Percentiles rank a stretch among this genome's conserved stretches.
Evolutionary conservation across 2,113 vertebrate species (phyloP).

Genomic region (Marcusenius ussheri): DNA sequence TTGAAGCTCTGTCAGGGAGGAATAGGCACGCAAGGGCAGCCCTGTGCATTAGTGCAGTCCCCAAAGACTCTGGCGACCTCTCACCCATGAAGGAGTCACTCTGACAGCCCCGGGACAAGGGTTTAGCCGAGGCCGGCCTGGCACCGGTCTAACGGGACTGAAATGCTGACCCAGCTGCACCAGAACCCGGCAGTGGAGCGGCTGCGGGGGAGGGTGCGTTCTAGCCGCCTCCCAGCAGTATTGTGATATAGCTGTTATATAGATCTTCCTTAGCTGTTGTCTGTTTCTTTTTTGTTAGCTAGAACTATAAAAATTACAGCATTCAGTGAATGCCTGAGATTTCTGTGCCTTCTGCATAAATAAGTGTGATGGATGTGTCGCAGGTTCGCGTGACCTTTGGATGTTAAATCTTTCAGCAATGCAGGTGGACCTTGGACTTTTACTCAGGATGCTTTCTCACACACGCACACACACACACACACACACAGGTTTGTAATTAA

Average conservation of each 20-base stretch:
- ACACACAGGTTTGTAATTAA: neutral
- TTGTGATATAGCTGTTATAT: constrained; percentile 1
- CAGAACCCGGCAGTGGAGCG: neutral
- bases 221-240: neutral
- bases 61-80: neutral
- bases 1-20: neutral
- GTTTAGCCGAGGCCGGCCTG: neutral
- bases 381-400: neutral
- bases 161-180: neutral
- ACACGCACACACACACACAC: neutral
- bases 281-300: neutral
- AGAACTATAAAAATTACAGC: neutral
- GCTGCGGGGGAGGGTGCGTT: neutral
- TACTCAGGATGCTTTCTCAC: neutral
- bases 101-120: neutral
- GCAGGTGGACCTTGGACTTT: neutral
- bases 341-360: neutral
- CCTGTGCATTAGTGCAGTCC: neutral
- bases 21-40: neutral
- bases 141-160: neutral
- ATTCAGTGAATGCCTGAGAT: neutral
- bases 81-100: neutral
- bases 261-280: neutral
- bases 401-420: neutral
- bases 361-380: neutral